Base-by-base conservation (phyloP, 2,113 vertebrate species). In the Nanorana parkeri region DNA sequence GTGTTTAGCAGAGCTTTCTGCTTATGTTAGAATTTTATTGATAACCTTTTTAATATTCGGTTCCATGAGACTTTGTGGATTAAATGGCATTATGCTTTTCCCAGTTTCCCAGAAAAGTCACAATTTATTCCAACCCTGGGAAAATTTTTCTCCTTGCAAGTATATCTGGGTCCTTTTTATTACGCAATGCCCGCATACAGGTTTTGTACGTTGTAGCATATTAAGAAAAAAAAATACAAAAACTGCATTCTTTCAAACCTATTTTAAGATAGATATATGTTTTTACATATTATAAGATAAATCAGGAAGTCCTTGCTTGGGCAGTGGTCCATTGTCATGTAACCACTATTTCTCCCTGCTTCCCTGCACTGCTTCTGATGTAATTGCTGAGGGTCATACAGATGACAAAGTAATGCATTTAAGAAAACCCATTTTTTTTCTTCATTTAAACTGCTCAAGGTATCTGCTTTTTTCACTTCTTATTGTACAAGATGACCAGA, bases 311-410 rank as follows among this genome's bases (percentile, higher is more conserved):
- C 61, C 84, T 36, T 47, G 84, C 77, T 21, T 78, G 10, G 61
- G 80, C 66, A 77, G 55, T 77, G 85, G 85, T 77, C 64, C 60
- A 51, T 19, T 78, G 7, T 83, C 81, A 88, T 88, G 68, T 21
- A 29, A 21, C 84, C 65, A 68, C 36, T 64, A 19, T n/a, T 68
- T 36, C 23, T 81, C 19, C 78, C 26, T 74, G 0, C 61, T 21
- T 32, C 52, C 21, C 51, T 67, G 3, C 69, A 47, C 77, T 88
- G 77, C 85, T 0, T 82, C 1, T 75, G 77, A 81, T 74, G 69
- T 87, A 84, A 72, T 85, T 86, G n/a, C 69, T 85, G 81, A 84
- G 23, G 16, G 29, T 65, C 23, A 81, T 84, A 13, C 68, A 83
- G 78, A 85, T 64, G 74, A 21, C 36, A 80, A 84, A 84, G 19